Evolutionary conservation across 1,140 invertebrate species (phyloP), one percentile per base, ranked within the genome.

Genomic region (Phortica variegata): DNA sequence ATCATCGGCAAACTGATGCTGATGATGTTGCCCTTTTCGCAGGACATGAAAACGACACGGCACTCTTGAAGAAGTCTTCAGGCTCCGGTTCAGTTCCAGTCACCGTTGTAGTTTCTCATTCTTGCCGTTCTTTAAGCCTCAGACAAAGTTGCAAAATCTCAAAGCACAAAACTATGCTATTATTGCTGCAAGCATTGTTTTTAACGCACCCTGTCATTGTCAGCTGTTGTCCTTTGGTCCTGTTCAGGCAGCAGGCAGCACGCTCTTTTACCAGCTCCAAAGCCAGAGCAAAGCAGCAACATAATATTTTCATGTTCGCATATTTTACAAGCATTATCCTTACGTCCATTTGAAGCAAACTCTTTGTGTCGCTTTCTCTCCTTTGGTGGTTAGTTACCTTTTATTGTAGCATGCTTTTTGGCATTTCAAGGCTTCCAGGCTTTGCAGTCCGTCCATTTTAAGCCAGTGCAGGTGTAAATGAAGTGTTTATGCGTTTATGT

Each of bases 281-380:
- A n/a, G n/a, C n/a, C n/a, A n/a, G n/a, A n/a, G n/a, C n/a, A n/a
- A n/a, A n/a, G n/a, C n/a, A n/a, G n/a, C n/a, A n/a, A n/a, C n/a
- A n/a, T 60, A 63, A 68, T 63, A 66, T 66, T 66, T 68, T 60
- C 60, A 49, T 66, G 63, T 66, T 66, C 47, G 57, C 50, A 43
- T 55, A 63, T 41, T 15, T 34, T 34, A n/a, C 16, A 12, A 12
- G 26, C 26, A 29, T 53, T 50, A 53, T 19, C 50, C 42, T 53
- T 46, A 41, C 21, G 41, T 23, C 34, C 49, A 46, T 34, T 43
- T 49, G 33, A 34, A 37, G 31, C 26, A 7, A 29, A 12, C 6
- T 29, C 26, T 29, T 6, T 29, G 26, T 29, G 17, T 44, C 33
- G 23, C 8, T 16, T 20, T 7, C 6, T 7, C 26, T 29, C 26